phyloP scores from a whole-genome alignment of 2,113 vertebrate species.

The Amphiprion ocellaris region DNA sequence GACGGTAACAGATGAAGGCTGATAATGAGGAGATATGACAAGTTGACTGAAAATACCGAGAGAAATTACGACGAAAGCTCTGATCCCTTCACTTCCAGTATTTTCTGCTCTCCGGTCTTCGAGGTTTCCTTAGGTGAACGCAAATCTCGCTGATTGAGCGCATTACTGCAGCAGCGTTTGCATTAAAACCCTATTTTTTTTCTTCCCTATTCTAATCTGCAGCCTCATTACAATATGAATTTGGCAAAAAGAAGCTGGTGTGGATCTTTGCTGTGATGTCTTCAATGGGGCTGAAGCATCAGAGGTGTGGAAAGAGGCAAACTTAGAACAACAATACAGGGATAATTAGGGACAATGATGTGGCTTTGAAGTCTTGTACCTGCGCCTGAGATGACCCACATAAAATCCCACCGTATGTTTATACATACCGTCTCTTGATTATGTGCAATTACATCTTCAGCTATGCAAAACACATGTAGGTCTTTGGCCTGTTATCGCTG shows the following conservation, averaged over 20 bases:
- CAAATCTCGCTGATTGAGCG: conserved; percentile 47
- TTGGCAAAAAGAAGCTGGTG: conserved; percentile 17
- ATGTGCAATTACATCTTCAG: conserved; percentile 5
- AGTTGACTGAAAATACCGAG: conserved; percentile 30
- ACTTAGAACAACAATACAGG: conserved; percentile 33
- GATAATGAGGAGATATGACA: conserved; percentile 23
- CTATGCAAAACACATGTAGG: conserved; percentile 6
- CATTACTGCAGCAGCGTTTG: conserved; percentile 28
- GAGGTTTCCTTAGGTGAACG: conserved; percentile 52
- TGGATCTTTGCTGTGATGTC: conserved; percentile 30
- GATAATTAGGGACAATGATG: conserved; percentile 32
- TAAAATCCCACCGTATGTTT: conserved; percentile 7
- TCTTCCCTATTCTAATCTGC: conserved; percentile 39
- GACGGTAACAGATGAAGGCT: conserved; percentile 31
- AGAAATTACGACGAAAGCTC: conserved; percentile 29
- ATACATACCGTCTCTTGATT: background rate
- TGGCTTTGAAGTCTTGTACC: conserved; percentile 41
- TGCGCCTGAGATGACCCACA: conserved; percentile 7
- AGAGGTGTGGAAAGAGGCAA: conserved; percentile 4
- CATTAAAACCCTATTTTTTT: conserved; percentile 28
- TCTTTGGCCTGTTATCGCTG: background rate
- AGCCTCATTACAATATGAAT: conserved; percentile 66
- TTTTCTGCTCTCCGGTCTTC: conserved; percentile 18
- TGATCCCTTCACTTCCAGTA: conserved; percentile 27
- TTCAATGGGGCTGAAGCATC: conserved; percentile 13